These are phyloP conservation scores for Idaea aversata DNA, from an alignment of 2,888 invertebrate species.

Conservation along the genomic window DNA sequence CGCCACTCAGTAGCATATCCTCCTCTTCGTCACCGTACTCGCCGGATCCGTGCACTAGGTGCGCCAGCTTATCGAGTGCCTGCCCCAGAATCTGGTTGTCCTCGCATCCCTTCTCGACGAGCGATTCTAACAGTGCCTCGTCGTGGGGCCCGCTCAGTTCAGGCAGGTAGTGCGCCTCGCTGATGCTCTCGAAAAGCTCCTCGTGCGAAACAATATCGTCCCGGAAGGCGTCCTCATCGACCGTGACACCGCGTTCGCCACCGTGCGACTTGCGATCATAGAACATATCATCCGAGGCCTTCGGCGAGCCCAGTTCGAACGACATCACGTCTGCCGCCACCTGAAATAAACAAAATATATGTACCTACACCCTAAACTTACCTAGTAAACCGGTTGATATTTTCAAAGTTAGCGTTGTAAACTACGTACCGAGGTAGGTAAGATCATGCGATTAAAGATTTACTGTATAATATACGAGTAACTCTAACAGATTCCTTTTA, in stretches of 20 bases:
- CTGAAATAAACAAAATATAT: neutral
- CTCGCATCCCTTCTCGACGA: slow-evolving; percentile 82
- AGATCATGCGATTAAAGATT: too few species aligned
- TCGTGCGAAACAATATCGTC: slow-evolving; percentile 63
- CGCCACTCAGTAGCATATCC: slow-evolving; percentile 66
- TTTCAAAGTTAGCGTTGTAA: too few species aligned
- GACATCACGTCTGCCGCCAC: slow-evolving; percentile 66
- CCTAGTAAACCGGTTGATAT: too few species aligned
- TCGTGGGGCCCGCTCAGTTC: slow-evolving; percentile 70
- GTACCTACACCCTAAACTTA: too few species aligned
- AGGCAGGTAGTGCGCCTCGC: slow-evolving; percentile 71
- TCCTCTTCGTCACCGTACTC: slow-evolving; percentile 75
- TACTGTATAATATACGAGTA: too few species aligned
- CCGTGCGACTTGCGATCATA: slow-evolving; percentile 54
- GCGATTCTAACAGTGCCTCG: slow-evolving; percentile 80
- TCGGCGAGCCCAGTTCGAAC: slow-evolving; percentile 63
- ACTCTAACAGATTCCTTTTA: too few species aligned
- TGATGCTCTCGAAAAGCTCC: slow-evolving; percentile 74
- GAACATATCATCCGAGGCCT: slow-evolving; percentile 59
- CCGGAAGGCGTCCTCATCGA: slow-evolving; percentile 51
- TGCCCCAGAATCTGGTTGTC: slow-evolving; percentile 78
- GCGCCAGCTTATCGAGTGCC: slow-evolving; percentile 66
- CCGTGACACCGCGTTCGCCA: slow-evolving; percentile 39
- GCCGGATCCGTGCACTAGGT: slow-evolving; percentile 59
- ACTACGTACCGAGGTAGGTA: too few species aligned